phyloP scores from a whole-genome alignment of 1,140 invertebrate species.

The Drosophila pallidifrons region DNA sequence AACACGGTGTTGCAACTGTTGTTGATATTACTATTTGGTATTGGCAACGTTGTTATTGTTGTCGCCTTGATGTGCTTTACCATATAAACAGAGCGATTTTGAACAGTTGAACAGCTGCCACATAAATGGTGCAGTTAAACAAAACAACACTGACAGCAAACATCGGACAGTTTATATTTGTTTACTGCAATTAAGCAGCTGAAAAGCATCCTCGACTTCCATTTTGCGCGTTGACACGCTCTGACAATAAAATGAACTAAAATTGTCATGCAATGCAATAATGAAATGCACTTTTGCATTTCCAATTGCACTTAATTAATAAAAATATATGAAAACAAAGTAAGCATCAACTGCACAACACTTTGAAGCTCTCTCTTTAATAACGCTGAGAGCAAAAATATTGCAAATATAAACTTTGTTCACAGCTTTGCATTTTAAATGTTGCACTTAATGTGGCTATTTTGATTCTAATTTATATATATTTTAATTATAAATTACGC shows the following conservation, averaged over 20 bases:
- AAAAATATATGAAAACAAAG: not conserved
- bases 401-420: too few species aligned
- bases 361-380: not conserved
- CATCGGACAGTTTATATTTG: slow-evolving; percentile 32
- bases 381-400: not conserved
- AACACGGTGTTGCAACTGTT: not conserved
- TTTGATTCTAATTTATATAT: too few species aligned
- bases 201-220: not conserved
- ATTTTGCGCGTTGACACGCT: not conserved
- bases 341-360: not conserved
- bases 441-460: too few species aligned
- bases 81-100: slow-evolving; percentile 19
- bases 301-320: slow-evolving; percentile 1
- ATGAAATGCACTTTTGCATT: slow-evolving; percentile 1
- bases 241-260: not conserved
- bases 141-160: slow-evolving; percentile 14
- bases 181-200: slow-evolving; percentile 40
- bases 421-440: too few species aligned
- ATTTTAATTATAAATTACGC: too few species aligned
- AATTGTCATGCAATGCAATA: not conserved
- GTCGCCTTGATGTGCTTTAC: slow-evolving; percentile 13
- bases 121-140: slow-evolving; percentile 39
- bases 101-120: slow-evolving; percentile 26
- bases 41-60: not conserved
- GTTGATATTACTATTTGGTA: not conserved